Evolutionary conservation across 1,140 invertebrate genomes (phyloP).

Genomic region (Drosophila arizonae): DNA sequence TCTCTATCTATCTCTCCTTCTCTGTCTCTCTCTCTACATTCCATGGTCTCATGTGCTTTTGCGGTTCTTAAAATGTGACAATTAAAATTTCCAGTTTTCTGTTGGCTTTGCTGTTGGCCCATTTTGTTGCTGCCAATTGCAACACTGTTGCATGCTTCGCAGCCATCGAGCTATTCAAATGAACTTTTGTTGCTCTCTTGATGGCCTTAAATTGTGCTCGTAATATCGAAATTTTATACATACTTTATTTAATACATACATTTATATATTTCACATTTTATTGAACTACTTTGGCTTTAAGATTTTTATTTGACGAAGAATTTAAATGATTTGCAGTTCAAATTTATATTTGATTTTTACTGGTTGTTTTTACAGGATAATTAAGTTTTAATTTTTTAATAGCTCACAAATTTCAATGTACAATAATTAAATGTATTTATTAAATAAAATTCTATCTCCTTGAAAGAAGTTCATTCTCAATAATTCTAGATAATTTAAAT

Average conservation of each 20-base stretch:
- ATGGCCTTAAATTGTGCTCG: slow-evolving; percentile 7
- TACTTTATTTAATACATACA: not conserved
- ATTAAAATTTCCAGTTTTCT: slow-evolving; percentile 47
- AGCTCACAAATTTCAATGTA: too few relatives aligned
- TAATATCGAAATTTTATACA: not conserved
- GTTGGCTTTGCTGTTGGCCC: not conserved
- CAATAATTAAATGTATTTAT: too few relatives aligned
- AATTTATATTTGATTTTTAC: too few relatives aligned
- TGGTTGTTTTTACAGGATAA: too few relatives aligned
- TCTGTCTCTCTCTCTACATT: not conserved
- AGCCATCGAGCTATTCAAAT: slow-evolving; percentile 23
- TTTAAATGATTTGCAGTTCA: too few relatives aligned
- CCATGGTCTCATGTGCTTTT: slow-evolving; percentile 53
- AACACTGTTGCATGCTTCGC: slow-evolving; percentile 5
- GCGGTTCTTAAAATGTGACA: slow-evolving; percentile 55
- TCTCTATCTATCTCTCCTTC: not conserved
- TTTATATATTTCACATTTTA: not conserved
- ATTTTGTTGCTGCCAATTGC: slow-evolving; percentile 16
- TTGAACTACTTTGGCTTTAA: too few relatives aligned
- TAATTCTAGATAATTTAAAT: too few relatives aligned
- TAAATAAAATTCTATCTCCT: too few relatives aligned
- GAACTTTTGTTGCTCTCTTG: not conserved
- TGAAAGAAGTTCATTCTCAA: too few relatives aligned
- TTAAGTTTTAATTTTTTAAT: too few relatives aligned
- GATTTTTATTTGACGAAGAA: too few relatives aligned